Conservation (phyloP, 2,113 vertebrate genomes). For the Cynopterus brachyotis region DNA sequence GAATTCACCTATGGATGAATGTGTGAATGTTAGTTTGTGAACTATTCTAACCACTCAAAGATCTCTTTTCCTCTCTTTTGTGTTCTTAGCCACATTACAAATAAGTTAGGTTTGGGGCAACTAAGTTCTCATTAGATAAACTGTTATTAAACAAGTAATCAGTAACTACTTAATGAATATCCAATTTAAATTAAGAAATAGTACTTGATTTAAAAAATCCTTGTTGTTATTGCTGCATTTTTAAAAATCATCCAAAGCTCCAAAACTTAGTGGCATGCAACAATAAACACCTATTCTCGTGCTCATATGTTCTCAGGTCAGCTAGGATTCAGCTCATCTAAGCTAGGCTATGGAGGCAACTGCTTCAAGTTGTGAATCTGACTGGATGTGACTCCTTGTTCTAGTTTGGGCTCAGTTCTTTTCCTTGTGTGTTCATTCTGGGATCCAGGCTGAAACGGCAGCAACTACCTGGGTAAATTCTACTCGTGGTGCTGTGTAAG, state of each 20-base stretch:
- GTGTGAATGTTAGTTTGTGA: neutral
- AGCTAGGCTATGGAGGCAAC: neutral
- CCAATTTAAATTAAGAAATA: constrained; percentile 19
- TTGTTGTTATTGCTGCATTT: neutral
- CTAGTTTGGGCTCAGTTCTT: neutral
- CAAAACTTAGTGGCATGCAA: neutral
- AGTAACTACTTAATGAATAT: neutral
- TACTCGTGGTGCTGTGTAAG: neutral
- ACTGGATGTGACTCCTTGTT: neutral
- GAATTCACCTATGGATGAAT: neutral
- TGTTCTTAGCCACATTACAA: neutral
- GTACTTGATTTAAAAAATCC: neutral
- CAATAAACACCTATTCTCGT: neutral
- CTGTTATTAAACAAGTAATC: neutral
- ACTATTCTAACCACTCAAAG: neutral
- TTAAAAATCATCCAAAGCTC: neutral
- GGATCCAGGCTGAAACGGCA: neutral
- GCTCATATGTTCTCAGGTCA: neutral
- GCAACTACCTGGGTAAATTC: neutral
- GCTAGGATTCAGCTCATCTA: neutral
- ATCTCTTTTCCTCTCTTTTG: neutral
- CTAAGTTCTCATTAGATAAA: constrained; percentile 30
- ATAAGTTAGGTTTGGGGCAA: neutral
- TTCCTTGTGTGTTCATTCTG: neutral
- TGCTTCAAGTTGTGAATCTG: neutral